Conservation (phyloP, 2,888 invertebrate genomes). For the Octodonta nipae region DNA sequence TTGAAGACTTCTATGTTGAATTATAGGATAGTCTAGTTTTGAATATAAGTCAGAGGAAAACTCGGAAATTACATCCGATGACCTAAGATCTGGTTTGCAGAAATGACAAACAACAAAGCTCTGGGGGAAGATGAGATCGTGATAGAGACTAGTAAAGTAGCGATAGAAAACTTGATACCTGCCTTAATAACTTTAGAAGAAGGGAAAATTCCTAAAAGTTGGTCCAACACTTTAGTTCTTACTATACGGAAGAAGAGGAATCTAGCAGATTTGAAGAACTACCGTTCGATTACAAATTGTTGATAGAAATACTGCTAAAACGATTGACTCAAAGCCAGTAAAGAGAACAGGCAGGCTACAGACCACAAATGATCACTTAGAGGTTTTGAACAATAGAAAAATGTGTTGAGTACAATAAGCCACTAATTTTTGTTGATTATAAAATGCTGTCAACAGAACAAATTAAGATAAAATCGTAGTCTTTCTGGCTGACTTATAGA, state of each 20-base stretch:
- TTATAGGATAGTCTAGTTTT: not conserved
- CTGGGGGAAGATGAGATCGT: slow-evolving; percentile 1
- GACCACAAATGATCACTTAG: not conserved
- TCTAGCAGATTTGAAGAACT: slow-evolving; percentile 1
- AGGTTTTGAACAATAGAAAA: not conserved
- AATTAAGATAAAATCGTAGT: not conserved
- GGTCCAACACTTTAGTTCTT: too few species aligned
- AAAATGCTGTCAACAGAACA: not conserved
- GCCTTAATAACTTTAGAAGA: not conserved
- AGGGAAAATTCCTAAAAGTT: not conserved
- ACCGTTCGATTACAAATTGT: not conserved
- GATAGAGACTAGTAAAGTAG: not conserved
- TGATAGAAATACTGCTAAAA: not conserved
- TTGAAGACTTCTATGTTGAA: slow-evolving; percentile 1
- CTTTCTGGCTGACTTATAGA: too few species aligned
- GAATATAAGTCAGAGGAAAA: not conserved
- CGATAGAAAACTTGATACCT: not conserved
- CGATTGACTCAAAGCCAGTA: too few species aligned
- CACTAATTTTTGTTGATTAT: too few species aligned
- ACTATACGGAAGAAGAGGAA: too few species aligned
- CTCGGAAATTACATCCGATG: not conserved
- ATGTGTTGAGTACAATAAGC: slow-evolving; percentile 1
- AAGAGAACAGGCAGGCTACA: not conserved
- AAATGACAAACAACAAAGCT: slow-evolving; percentile 1
- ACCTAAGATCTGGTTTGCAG: not conserved